Percentiles rank a stretch among this genome's conserved stretches.
phyloP scores from a whole-genome alignment of 2,888 invertebrate genomes.

The Deroplatys truncata region DNA sequence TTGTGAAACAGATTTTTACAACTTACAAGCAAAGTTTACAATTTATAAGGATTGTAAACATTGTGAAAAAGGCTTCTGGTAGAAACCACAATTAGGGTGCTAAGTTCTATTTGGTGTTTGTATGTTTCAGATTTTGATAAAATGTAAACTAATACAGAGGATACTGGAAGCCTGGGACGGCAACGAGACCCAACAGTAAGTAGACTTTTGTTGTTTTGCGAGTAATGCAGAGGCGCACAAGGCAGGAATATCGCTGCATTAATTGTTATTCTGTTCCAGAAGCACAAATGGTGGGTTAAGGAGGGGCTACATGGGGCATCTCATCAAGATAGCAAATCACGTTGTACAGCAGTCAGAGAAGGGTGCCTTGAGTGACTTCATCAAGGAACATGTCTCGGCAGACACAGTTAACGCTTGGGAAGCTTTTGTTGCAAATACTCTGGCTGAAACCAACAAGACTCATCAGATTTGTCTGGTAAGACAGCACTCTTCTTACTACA shows the following conservation, averaged over 20 bases:
- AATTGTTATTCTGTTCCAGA: conserved; percentile 28
- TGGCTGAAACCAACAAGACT: conserved; percentile 41
- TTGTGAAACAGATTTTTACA: no score
- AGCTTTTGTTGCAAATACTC: conserved; percentile 42
- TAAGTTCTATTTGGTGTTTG: neutral
- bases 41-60: no score
- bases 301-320: conserved; percentile 60
- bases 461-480: conserved; percentile 41
- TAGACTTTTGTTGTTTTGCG: conserved; percentile 32
- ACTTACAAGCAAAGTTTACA: no score
- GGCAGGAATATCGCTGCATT: neutral
- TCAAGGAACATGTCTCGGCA: conserved; percentile 43
- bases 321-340: conserved; percentile 51
- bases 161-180: conserved; percentile 78
- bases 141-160: conserved; percentile 74
- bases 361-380: conserved; percentile 41
- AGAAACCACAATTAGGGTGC: no score
- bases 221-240: neutral
- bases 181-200: conserved; percentile 75
- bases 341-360: conserved; percentile 44
- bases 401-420: conserved; percentile 46
- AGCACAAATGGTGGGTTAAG: conserved; percentile 39
- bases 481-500: neutral
- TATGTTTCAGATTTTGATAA: conserved; percentile 63
- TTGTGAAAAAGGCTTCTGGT: no score